These are phyloP conservation scores for Cyprinus carpio DNA, from an alignment of 2,113 vertebrate genomes.

Conservation along the genomic window DNA sequence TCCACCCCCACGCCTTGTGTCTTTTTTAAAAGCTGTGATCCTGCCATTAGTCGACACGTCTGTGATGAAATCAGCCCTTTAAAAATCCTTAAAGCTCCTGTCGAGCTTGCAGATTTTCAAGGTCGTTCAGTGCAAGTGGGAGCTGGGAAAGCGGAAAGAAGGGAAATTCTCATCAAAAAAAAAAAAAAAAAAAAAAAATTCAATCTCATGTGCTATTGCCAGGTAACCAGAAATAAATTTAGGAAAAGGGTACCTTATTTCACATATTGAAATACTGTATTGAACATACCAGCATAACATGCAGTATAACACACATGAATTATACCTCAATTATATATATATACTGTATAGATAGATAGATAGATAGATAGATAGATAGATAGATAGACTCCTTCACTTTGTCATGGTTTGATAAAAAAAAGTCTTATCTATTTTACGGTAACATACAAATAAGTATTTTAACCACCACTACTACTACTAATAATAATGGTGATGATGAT, in stretches of 20 bases:
- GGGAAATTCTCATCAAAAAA: neutral
- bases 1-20: constrained; percentile 4
- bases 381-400: too few relatives aligned
- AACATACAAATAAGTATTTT: neutral
- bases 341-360: neutral
- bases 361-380: too few relatives aligned
- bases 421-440: neutral
- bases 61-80: constrained; percentile 78
- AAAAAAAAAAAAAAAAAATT: neutral
- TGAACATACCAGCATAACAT: neutral
- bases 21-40: constrained; percentile 43
- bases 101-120: constrained; percentile 40
- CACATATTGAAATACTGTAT: neutral
- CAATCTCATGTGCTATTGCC: neutral
- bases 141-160: constrained; percentile 23
- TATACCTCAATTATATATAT: neutral
- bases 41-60: constrained; percentile 71
- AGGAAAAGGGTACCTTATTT: constrained; percentile 6
- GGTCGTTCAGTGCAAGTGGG: constrained; percentile 41
- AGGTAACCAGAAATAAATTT: constrained; percentile 30
- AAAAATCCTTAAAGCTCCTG: constrained; percentile 66
- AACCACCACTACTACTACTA: neutral
- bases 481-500: too few relatives aligned
- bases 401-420: neutral
- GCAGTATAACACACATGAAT: neutral